phyloP scores from a whole-genome alignment of 1,140 invertebrate genomes.

The Bombus soroeensis region DNA sequence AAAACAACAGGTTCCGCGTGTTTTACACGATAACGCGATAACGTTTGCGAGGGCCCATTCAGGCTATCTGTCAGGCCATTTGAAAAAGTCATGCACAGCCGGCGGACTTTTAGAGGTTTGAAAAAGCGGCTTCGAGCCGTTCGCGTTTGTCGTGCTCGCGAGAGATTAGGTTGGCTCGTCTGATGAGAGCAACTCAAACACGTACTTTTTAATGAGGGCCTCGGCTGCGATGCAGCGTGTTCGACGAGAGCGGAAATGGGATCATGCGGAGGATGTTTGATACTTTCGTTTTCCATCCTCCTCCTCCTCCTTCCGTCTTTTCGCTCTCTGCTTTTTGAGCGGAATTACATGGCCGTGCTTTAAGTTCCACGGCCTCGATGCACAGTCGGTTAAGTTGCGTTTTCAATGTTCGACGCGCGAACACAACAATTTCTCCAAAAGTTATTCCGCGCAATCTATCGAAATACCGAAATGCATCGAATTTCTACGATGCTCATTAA shows the following conservation, averaged over 20 bases:
- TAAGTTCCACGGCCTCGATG: neutral
- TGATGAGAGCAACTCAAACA: constrained; percentile 55
- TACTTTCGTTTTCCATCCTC: constrained; percentile 17
- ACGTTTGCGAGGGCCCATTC: neutral
- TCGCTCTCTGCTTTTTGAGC: neutral
- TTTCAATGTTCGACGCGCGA: neutral
- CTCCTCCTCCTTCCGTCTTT: neutral
- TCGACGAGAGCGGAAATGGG: constrained; percentile 48
- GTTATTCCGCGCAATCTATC: neutral
- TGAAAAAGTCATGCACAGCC: constrained; percentile 1
- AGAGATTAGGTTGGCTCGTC: constrained; percentile 49
- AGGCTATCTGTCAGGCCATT: neutral
- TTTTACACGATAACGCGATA: constrained; percentile 3
- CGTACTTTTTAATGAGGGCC: constrained; percentile 59
- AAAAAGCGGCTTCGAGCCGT: constrained; percentile 27
- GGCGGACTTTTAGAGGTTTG: neutral
- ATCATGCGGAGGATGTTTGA: constrained; percentile 44
- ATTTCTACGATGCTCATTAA: constrained; percentile 15
- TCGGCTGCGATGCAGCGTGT: constrained; percentile 12
- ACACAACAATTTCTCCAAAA: too few species aligned
- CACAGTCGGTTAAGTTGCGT: neutral
- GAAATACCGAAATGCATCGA: constrained; percentile 15
- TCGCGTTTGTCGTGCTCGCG: constrained; percentile 37
- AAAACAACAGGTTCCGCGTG: neutral
- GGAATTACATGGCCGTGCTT: neutral